Conservation (phyloP, 2,888 invertebrate species). For the Tetragonula carbonaria region DNA sequence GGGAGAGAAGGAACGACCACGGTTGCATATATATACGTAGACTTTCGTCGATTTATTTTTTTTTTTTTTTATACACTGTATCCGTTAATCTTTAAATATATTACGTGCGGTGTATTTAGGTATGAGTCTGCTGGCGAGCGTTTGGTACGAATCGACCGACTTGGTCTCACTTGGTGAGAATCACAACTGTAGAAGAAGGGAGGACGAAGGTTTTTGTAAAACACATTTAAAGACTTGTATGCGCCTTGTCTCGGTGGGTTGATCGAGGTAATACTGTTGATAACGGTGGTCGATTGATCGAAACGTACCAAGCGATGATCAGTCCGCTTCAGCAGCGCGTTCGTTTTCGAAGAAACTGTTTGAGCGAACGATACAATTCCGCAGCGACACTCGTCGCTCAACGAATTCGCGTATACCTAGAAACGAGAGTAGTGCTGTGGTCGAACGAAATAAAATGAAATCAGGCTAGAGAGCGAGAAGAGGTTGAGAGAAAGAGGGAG, state of each 20-base stretch:
- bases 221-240: not conserved
- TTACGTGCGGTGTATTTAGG: conserved; percentile 63
- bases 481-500: not conserved
- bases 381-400: conserved; percentile 39
- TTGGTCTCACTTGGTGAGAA: not conserved
- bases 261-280: conserved; percentile 2
- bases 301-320: conserved; percentile 19
- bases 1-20: not conserved
- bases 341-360: conserved; percentile 21
- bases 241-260: not conserved
- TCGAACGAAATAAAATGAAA: conserved; percentile 30
- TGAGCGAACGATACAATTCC: conserved; percentile 52
- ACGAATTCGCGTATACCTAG: conserved; percentile 39
- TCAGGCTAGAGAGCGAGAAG: no score
- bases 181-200: not conserved
- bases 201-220: not conserved
- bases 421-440: conserved; percentile 18
- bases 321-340: not conserved
- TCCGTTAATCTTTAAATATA: conserved; percentile 67
- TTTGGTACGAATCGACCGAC: conserved; percentile 49
- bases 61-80: conserved; percentile 67
- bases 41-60: conserved; percentile 64
- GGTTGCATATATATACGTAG: conserved; percentile 26
- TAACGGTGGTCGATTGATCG: not conserved
- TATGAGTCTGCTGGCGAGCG: conserved; percentile 49